Base-by-base conservation (phyloP, 2,888 invertebrate species). In the Andricus curvator region DNA sequence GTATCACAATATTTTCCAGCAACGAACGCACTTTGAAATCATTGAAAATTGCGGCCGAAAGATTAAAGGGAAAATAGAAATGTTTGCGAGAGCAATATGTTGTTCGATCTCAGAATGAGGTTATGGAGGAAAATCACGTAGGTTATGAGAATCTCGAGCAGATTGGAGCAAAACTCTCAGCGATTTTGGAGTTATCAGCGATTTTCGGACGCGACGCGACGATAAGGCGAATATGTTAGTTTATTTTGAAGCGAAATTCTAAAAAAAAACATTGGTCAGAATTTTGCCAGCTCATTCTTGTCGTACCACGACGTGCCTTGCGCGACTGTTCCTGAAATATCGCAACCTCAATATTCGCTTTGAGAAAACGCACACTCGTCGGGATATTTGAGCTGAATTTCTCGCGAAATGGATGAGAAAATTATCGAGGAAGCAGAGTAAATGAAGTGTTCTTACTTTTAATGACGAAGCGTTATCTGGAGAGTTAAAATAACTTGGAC, bases 211-310 rank as follows among this genome's bases (percentile, higher is more conserved):
- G n/a, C 15, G 29, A 74, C 8, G 15, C 20, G 33, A 56, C 20
- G 74, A 56, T 56, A 74, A 33, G n/a, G 11, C 51, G 37, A 74
- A 74, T 74, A 74, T 74, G 11, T 33, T 11, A 29, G 25, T 48
- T 56, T 74, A 56, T 56, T 56, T 56, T 56, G 11, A 56, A 33
- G 74, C 17, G 1, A 60, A 37, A 74, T 41, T 33, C 29, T 67
- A 78, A 76, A 74, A 82, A 48, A 82, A 68, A 44, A 66, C 62
- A 67, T 56, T 64, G 76, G 68, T 76, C 78, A 79, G 70, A 82
- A 83, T 89, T 90, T 82, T 88, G 90, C 90, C 89, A 89, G 90
- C 88, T 90, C 91, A 90, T 90, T 89, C 88, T 85, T 84, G 84
- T 84, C 83, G 85, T 88, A 86, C 86, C 86, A 87, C 84, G 85